Evolutionary conservation across 1,140 invertebrate genomes (phyloP), one percentile per base, ranked within the genome.

Genomic region (Ctenoplectra terminalis): DNA sequence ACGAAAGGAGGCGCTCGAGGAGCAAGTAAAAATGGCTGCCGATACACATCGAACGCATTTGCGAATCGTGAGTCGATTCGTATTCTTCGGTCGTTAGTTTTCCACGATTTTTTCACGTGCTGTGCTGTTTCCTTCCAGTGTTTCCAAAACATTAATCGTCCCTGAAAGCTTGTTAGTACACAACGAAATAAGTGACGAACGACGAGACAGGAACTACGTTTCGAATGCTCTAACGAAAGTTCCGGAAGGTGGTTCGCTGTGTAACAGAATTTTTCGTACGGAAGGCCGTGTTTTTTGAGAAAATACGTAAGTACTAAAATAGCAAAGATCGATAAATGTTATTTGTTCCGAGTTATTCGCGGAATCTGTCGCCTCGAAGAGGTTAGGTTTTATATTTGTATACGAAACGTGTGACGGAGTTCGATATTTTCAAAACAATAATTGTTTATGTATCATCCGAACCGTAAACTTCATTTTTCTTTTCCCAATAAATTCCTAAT

Each of bases 251-350:
- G 46, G 69, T 58, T 74, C 50, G 29, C 48, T 37, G 77, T 71
- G n/a, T 23, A 56, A 73, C 52, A 31, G 50, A 85, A 85, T 85
- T 81, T 81, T 85, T 84, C 23, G 60, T 60, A 75, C 50, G 37
- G 20, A 64, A 48, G 46, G 13, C n/a, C 43, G 58, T 56, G 34
- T 37, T 84, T 82, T 66, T 50, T 15, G 17, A 73, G 48, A 74
- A 71, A 71, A 56, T 71, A 71, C 52, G 77, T 81, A 70, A 81
- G 84, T 66, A 50, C 43, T 17, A 67, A 76, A 81, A 75, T 75
- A 23, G 13, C 23, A 13, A 50, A 48, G 8, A 46, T 23, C 46
- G 43, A 60, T 78, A 60, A 71, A 1, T 48, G 2, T 34, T 70
- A n/a, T 71, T 26, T 20, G 9, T 20, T 31, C 5, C 4, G 1